Base-by-base conservation (phyloP, 2,888 invertebrate species). In the Pogonocherus hispidulus region DNA sequence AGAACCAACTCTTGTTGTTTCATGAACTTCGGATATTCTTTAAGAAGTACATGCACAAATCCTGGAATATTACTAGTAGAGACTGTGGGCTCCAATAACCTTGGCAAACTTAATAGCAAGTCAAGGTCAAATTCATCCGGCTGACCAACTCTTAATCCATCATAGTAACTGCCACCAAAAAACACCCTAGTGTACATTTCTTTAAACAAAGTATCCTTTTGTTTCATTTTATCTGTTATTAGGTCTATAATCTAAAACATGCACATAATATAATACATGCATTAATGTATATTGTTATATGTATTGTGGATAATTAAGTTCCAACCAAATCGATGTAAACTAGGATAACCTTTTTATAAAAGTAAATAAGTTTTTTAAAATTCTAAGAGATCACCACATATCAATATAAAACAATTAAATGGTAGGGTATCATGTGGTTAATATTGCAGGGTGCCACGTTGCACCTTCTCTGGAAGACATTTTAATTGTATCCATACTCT, bases 91-190 rank as follows among this genome's bases (percentile, higher is more conserved):
- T 83, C 82, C 56, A 86, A 84, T 11, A 87, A 77, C 6, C 82
- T 83, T 0, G 90, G 89, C 6, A 91, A 78, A 0, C 85, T 83
- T 49, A 91, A 85, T 3, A 89, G 85, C 6, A 91, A 83, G 81
- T 91, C 88, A 79, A 90, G 85, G 76, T 91, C 91, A 72, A 88
- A 91, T 78, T 91, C 91, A 69, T 89, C 88, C 22, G 90, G 87
- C 66, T 86, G 85, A 1, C 86, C 86, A 0, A 90, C 87, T 80
- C 88, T 88, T 27, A 90, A 86, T 11, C 87, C 87, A 76, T 91
- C 91, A 67, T 87, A 90, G 37, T 86, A 90, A 76, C 90, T 90
- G 8, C 91, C 91, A 0, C 88, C 89, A 71, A 85, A 89, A 68
- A 87, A 83, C 0, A 85, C 82, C 9, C 69, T 72, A 18, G 67